Evolutionary conservation across 2,888 invertebrate genomes (phyloP), one percentile per base, ranked within the genome.

Genomic region (Epiblema foenella): DNA sequence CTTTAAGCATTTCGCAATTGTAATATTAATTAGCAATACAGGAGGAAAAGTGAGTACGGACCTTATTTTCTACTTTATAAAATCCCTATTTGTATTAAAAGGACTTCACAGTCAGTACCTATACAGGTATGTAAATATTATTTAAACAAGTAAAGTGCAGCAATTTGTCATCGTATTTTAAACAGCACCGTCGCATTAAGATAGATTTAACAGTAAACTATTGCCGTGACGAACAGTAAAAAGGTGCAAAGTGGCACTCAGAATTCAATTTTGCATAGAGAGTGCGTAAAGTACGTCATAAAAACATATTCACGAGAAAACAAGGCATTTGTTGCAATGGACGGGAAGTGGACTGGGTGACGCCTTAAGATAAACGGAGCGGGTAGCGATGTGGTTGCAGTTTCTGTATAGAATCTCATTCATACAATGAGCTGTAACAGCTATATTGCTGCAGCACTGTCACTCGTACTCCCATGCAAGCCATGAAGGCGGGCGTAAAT

Each of bases 261-360:
- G 29, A 71, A 72, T 72, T 72, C 72, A 72, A 68, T 72, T 64
- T 59, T 29, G 65, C 68, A 72, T 59, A 60, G 62, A 51, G 58
- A 60, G 51, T 68, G 20, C 56, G 59, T 67, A 52, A 68, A 64
- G 52, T 24, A 42, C 60, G 58, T 68, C 72, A 59, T 72, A 72
- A 72, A 72, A 64, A 60, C 67, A 71, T 70, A 66, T 71, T 62
- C 71, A 67, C 62, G 56, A 49, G 66, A 37, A 51, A 66, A 67
- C 71, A 71, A 57, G 71, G 71, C 70, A 60, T 59, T 59, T 20
- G 58, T 39, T 57, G 56, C 71, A 71, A 29, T 18, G 57, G 60
- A 64, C 57, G 24, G 52, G 52, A 18, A 39, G 58, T 52, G 51
- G 33, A 52, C 29, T 20, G 18, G 10, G 57, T 24, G 24, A n/a